These are phyloP conservation scores for Cassiopea andromeda DNA, from an alignment of 30 jellyfish, hydroid and myxozoan genomes.

Conservation along the genomic window DNA sequence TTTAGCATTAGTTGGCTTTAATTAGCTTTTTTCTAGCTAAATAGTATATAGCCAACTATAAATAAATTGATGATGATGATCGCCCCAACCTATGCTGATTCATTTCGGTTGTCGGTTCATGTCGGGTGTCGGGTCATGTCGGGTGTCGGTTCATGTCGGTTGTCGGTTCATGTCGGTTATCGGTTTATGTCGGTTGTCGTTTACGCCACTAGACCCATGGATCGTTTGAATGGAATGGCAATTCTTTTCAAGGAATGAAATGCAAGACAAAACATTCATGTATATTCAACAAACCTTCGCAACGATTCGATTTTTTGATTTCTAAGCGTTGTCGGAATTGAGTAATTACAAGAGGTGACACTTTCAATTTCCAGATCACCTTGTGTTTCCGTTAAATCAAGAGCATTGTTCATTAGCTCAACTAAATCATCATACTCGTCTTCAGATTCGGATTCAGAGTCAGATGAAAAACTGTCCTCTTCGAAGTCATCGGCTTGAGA, in stretches of 20 bases:
- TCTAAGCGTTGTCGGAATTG: slow-evolving; percentile 12
- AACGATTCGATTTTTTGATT: slow-evolving; percentile 66
- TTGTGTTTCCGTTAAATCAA: slow-evolving; percentile 55
- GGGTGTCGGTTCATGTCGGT: too few species aligned
- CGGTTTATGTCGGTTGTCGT: neutral
- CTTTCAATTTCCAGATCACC: slow-evolving; percentile 4
- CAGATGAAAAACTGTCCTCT: slow-evolving; percentile 50
- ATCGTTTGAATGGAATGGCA: neutral
- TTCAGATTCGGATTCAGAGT: slow-evolving; percentile 25
- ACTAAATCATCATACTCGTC: slow-evolving; percentile 76
- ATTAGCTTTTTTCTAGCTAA: too few species aligned
- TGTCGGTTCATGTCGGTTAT: neutral
- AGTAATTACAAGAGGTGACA: slow-evolving; percentile 17
- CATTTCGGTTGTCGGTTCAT: too few species aligned
- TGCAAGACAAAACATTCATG: neutral
- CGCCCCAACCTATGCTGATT: too few species aligned
- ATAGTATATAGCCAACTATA: too few species aligned
- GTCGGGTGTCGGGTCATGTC: too few species aligned
- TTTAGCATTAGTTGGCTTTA: too few species aligned
- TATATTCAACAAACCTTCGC: slow-evolving; percentile 37
- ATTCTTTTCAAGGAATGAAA: neutral
- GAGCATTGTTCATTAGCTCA: slow-evolving; percentile 79
- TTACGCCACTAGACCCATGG: neutral
- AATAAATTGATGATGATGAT: too few species aligned
- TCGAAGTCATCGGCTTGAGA: slow-evolving; percentile 79